Conservation (phyloP, 2,888 invertebrate species). For the Omphaloscelis lunosa region DNA sequence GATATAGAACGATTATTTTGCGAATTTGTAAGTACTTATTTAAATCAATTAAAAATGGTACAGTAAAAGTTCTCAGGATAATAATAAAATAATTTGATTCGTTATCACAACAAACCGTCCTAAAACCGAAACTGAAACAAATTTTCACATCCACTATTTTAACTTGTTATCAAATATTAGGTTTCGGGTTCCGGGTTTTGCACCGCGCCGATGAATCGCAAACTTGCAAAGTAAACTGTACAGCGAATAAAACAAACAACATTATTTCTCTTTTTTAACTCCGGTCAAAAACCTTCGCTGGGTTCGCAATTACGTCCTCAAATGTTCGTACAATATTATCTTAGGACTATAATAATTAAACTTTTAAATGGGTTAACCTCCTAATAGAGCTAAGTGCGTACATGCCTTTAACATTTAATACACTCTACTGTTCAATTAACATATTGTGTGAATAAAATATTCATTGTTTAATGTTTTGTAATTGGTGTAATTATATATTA, state of each 20-base stretch:
- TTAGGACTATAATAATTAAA: slow-evolving; percentile 83
- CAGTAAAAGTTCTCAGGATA: neutral
- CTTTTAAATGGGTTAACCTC: slow-evolving; percentile 75
- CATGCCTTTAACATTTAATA: slow-evolving; percentile 47
- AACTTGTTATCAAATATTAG: slow-evolving; percentile 37
- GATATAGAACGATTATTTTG: neutral
- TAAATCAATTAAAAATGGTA: neutral
- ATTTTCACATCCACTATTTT: neutral
- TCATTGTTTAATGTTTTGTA: slow-evolving; percentile 39
- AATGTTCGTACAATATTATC: slow-evolving; percentile 79
- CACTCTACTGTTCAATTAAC: slow-evolving; percentile 46
- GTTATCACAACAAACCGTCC: no score
- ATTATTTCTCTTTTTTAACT: slow-evolving; percentile 65
- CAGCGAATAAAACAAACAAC: slow-evolving; percentile 48
- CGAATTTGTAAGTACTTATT: no score
- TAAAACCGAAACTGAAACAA: neutral
- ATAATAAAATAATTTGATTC: neutral
- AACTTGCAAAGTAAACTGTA: slow-evolving; percentile 56
- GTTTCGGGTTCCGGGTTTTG: neutral
- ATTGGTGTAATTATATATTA: slow-evolving; percentile 28
- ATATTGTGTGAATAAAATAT: slow-evolving; percentile 42
- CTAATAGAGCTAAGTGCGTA: slow-evolving; percentile 66
- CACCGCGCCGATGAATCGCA: slow-evolving; percentile 13
- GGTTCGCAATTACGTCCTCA: slow-evolving; percentile 72
- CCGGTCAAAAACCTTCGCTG: slow-evolving; percentile 73